Evolutionary conservation across 2,888 invertebrate genomes (phyloP), one percentile per base, ranked within the genome.

Genomic region (Drosophila affinis): DNA sequence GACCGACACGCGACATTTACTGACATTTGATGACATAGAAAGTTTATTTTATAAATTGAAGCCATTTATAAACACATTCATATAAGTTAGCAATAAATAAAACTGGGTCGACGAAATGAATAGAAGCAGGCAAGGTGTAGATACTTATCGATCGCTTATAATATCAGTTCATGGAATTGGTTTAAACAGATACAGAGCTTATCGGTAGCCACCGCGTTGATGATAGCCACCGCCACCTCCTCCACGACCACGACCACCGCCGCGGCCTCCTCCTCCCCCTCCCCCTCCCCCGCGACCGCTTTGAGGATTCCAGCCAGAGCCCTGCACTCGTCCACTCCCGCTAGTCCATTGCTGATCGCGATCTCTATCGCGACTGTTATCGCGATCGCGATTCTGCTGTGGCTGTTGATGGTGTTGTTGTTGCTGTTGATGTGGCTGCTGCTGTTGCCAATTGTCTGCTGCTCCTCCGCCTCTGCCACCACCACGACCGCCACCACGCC

Each of bases 291-390:
- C 76, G 9, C 72, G 69, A 17, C 75, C 79, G 0, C 76, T 72
- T 6, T 80, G 77, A 32, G 78, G 83, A 67, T 81, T 84, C 92
- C 92, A 92, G n/a, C 91, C 91, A 3, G 89, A 56, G 34, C 91
- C 91, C 73, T 92, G 92, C 1, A 92, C 91, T n/a, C 92, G 90
- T n/a, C 91, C 91, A 52, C 90, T 91, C n/a, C 89, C 90, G 45
- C 82, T 70, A 6, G 88, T 48, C 90, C 91, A 91, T 48, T 80
- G 87, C 60, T 89, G 88, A 27, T 89, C 78, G 12, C 72, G 48
- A 21, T 78, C 73, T 9, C 75, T 60, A 1, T 84, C 76, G 6
- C 79, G 83, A 6, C 64, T 63, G 29, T 32, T 48, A n/a, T 76
- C 78, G 1, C 63, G 75, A 27, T 79, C 75, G 9, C 81, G 81